These are phyloP conservation scores for Steinernema carpocapsae DNA, from an alignment of 2,888 invertebrate genomes.

Conservation along the genomic window DNA sequence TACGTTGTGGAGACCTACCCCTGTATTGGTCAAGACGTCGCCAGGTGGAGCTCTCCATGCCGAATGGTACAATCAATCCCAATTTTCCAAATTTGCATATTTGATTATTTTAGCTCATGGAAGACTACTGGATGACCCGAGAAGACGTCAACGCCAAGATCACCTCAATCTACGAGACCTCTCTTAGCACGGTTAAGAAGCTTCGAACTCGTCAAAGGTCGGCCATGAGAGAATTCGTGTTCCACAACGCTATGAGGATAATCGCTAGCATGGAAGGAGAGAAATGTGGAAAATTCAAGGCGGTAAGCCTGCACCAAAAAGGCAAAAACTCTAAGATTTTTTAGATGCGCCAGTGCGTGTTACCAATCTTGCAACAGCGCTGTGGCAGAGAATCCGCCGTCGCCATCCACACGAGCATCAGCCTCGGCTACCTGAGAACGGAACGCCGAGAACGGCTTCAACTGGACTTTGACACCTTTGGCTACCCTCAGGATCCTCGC, in stretches of 20 bases:
- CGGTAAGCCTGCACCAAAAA: constrained; percentile 5
- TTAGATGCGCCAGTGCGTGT: constrained; percentile 50
- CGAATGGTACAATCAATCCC: too few relatives aligned
- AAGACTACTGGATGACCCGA: constrained; percentile 45
- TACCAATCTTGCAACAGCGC: constrained; percentile 41
- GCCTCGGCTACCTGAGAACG: constrained; percentile 48
- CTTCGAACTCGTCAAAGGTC: constrained; percentile 23
- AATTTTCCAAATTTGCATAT: too few relatives aligned
- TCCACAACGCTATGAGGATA: constrained; percentile 46
- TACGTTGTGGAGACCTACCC: constrained; percentile 50
- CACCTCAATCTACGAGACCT: constrained; percentile 46
- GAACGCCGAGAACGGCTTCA: constrained; percentile 51
- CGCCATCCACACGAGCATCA: constrained; percentile 49
- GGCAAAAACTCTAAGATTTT: not conserved
- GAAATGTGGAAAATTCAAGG: constrained; percentile 35
- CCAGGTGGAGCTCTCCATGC: constrained; percentile 22
- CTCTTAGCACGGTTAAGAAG: constrained; percentile 45
- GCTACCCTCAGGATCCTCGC: constrained; percentile 46
- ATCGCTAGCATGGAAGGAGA: constrained; percentile 46
- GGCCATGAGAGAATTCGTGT: constrained; percentile 35
- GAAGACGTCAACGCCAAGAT: constrained; percentile 48
- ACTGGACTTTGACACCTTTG: constrained; percentile 51
- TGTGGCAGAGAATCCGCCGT: constrained; percentile 48
- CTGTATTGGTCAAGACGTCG: constrained; percentile 46
- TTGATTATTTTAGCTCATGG: constrained; percentile 35